Base-by-base conservation (phyloP, 2,888 invertebrate genomes). In the Argyresthia albistria region DNA sequence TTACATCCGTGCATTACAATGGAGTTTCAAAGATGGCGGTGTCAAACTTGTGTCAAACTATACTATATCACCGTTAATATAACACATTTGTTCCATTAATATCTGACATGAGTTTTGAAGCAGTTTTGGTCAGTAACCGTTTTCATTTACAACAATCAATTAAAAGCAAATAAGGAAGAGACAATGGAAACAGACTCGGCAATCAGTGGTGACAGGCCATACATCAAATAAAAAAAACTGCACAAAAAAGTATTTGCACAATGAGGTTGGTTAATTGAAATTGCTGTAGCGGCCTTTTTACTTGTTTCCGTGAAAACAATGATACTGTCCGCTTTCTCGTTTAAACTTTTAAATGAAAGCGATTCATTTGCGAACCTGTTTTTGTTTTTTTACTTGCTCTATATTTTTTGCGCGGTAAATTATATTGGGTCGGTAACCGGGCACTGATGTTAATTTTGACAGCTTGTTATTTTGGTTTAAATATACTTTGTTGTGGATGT, bases 201-300 rank as follows among this genome's bases (percentile, higher is more conserved):
- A 25, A 25, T 25, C 25, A 25, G 25, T 6, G 25, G 25, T 25
- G 25, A 25, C 25, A 25, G 25, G 25, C 2, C 25, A 25, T 25
- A 25, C 43, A 14, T 14, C 14, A 43, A 43, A 14, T 43, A 43
- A 14, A 43, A 43, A 14, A 12, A 43, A 12, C 25, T 25, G 25
- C 9, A 3, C 39, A 39, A 39, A 39, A n/a, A 45, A 45, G 45
- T 45, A 12, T 8, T 15, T 14, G 15, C 12, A 15, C 35, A 48
- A 48, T 36, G 36, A 36, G 48, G 48, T 12, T 11, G 36, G 37
- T 48, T 48, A 48, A 48, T 48, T 48, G 36, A 48, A 48, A 48
- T 15, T 48, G 37, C 48, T 37, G 9, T 12, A 48, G 12, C 37
- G 37, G 25, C 48, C 48, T 48, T 48, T 48, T 10, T 12, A 48